Evolutionary conservation across 1,140 invertebrate genomes (phyloP).

Genomic region (Mesaphorura yosii): DNA sequence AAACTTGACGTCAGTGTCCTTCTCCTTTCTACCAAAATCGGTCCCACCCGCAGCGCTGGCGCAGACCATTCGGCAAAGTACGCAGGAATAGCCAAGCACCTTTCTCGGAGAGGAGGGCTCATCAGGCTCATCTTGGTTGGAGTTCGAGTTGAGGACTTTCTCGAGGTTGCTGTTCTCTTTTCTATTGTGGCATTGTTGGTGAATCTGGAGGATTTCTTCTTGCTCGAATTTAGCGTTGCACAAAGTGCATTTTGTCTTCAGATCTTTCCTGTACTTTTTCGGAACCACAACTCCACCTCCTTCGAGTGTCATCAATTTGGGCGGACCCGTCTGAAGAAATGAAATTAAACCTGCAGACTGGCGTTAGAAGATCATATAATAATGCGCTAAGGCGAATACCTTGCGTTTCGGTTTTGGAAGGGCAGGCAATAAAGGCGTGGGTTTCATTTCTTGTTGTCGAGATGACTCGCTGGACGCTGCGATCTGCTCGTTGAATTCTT

Average conservation of each 20-base stretch:
- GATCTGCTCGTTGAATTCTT: conserved; percentile 18
- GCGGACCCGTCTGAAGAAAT: conserved; percentile 10
- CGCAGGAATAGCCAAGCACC: conserved; percentile 39
- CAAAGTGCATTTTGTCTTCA: conserved; percentile 4
- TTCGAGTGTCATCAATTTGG: neutral
- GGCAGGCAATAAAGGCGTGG: neutral
- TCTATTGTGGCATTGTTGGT: conserved; percentile 35
- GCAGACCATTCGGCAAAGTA: conserved; percentile 40
- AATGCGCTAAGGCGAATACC: neutral
- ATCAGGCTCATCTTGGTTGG: no score
- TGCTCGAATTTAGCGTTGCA: conserved; percentile 31
- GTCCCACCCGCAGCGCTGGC: conserved; percentile 41
- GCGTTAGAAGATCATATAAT: no score
- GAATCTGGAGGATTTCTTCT: conserved; percentile 34
- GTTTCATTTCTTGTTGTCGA: no score
- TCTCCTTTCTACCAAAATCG: conserved; percentile 33
- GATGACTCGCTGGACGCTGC: no score
- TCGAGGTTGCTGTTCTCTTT: neutral
- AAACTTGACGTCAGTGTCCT: conserved; percentile 26
- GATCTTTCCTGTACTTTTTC: conserved; percentile 21
- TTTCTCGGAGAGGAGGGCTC: no score
- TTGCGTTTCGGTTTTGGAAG: neutral
- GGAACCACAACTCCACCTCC: conserved; percentile 17
- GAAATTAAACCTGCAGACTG: neutral
- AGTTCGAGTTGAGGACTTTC: conserved; percentile 3